Evolutionary conservation across 1,140 invertebrate species (phyloP).

Genomic region (Pseudomyrmex pallidus): DNA sequence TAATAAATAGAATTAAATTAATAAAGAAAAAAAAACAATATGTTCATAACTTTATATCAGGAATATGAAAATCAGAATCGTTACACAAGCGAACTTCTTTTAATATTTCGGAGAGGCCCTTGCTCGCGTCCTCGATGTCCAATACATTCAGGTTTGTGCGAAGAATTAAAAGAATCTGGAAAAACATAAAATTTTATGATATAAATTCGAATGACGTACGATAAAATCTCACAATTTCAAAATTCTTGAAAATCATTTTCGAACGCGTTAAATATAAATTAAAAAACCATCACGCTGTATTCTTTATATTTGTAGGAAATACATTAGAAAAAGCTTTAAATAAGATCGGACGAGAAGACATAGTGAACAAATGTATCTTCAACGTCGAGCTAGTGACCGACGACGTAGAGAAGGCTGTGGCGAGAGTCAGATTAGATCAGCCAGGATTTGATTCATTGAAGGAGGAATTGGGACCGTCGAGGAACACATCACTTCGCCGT

Average conservation of each 20-base stretch:
- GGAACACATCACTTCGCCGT: conserved; percentile 87
- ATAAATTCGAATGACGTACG: not conserved
- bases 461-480: conserved; percentile 90
- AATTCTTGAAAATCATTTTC: not conserved
- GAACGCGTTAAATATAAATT: no score
- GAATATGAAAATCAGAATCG: conserved; percentile 77
- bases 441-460: conserved; percentile 91
- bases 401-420: conserved; percentile 91
- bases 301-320: conserved; percentile 88
- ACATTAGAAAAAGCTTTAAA: conserved; percentile 94
- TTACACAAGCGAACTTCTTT: conserved; percentile 79
- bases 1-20: no score
- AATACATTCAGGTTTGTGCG: conserved; percentile 70
- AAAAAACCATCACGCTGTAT: not conserved
- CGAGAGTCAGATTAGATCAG: conserved; percentile 91
- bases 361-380: conserved; percentile 95
- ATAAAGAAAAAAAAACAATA: conserved; percentile 39
- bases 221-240: not conserved
- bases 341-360: conserved; percentile 96
- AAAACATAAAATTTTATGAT: conserved; percentile 2
- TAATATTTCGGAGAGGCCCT: conserved; percentile 76
- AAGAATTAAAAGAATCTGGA: not conserved
- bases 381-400: conserved; percentile 93
- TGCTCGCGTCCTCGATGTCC: conserved; percentile 44
- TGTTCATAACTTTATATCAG: conserved; percentile 83